Conservation (phyloP, 2,797 vertebrate genomes). For the Leucoraja ocellata region DNA sequence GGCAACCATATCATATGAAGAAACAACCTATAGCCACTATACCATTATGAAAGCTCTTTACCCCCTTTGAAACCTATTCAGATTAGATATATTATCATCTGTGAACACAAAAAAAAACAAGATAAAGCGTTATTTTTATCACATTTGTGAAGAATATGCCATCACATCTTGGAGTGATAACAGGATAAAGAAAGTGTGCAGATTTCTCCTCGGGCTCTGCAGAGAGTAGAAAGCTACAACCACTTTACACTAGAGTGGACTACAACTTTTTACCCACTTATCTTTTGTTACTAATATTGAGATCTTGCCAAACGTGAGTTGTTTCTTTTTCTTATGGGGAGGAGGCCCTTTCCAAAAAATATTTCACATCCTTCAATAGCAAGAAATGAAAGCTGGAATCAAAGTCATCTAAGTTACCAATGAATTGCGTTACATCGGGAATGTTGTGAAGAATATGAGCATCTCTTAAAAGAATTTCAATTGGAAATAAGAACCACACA, state of each 20-base stretch:
- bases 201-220: conserved; percentile 48
- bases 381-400: background rate
- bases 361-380: background rate
- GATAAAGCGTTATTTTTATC: conserved; percentile 47
- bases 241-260: conserved; percentile 22
- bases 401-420: background rate
- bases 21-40: background rate
- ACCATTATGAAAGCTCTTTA: conserved; percentile 42
- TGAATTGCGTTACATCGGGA: background rate
- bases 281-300: background rate
- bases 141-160: conserved; percentile 55
- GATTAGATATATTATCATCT: conserved; percentile 64
- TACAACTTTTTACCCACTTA: background rate
- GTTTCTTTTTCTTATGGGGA: background rate
- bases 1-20: conserved; percentile 22
- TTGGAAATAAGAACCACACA: background rate
- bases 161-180: conserved; percentile 60
- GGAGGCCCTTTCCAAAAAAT: background rate
- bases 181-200: conserved; percentile 57
- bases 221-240: conserved; percentile 50
- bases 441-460: background rate
- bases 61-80: conserved; percentile 51
- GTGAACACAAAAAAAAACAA: conserved; percentile 55
- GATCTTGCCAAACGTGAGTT: background rate
- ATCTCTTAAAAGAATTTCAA: background rate